A percentile compares a stretch with the other conserved stretches of the same genome.
These are phyloP conservation scores for Alentia gelatinosa DNA, from an alignment of 2,888 invertebrate species.

Conservation along the genomic window DNA sequence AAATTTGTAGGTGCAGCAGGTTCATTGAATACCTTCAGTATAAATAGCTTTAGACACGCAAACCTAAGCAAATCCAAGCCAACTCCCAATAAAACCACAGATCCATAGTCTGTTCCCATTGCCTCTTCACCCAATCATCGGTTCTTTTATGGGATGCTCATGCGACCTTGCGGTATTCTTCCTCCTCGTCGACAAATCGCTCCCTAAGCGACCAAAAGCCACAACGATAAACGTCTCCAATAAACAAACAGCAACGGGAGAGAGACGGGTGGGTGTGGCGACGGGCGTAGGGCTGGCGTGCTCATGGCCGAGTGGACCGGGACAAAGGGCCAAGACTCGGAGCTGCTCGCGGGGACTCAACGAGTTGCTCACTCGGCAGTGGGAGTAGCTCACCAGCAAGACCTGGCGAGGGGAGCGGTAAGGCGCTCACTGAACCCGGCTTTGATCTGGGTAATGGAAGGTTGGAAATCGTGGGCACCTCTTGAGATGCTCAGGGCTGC, in stretches of 20 bases:
- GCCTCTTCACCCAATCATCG: no score
- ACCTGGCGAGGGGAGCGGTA: background rate
- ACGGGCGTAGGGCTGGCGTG: background rate
- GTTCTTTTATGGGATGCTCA: no score
- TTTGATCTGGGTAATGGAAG: background rate
- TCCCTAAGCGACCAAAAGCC: background rate
- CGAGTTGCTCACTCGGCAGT: background rate
- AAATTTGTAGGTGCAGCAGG: no score
- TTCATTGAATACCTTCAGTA: no score
- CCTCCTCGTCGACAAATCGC: background rate
- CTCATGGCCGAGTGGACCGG: background rate
- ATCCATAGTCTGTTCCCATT: no score
- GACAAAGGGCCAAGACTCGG: background rate
- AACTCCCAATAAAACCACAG: no score
- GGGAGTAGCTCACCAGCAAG: background rate
- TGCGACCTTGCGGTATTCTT: background rate
- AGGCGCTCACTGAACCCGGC: background rate
- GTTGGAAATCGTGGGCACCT: background rate
- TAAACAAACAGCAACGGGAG: background rate
- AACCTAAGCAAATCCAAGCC: no score
- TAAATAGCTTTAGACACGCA: no score
- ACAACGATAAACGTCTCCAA: background rate
- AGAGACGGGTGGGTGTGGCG: background rate
- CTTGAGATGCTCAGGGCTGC: background rate
- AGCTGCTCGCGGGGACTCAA: background rate